phyloP scores from a whole-genome alignment of 2,797 vertebrate species.

The Melopsittacus undulatus region DNA sequence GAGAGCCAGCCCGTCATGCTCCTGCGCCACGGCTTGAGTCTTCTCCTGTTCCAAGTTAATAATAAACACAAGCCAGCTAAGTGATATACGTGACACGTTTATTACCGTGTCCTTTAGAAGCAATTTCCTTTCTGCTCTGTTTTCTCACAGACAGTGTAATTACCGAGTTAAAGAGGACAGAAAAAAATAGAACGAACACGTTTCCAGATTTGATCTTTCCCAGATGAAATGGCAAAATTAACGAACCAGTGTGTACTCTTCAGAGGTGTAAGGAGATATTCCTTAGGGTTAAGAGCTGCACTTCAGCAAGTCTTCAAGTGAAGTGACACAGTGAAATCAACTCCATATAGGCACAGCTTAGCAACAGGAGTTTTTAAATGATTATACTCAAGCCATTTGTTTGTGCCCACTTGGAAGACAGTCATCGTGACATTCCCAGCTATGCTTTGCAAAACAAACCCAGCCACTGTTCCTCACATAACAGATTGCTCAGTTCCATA shows the following conservation, averaged over 20 bases:
- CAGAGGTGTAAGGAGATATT: conserved; percentile 22
- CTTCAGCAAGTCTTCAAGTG: conserved; percentile 46
- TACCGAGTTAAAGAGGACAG: conserved; percentile 34
- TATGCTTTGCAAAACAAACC: neutral
- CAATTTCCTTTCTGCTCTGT: conserved; percentile 65
- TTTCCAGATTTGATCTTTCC: conserved; percentile 61
- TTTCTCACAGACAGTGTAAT: conserved; percentile 63
- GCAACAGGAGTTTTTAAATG: neutral
- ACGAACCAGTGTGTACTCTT: conserved; percentile 20
- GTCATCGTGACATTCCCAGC: neutral
- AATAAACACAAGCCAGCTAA: conserved; percentile 38
- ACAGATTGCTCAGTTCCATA: neutral
- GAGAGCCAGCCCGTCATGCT: neutral
- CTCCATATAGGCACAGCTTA: neutral
- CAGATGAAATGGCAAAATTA: conserved; percentile 60
- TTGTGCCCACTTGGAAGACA: neutral
- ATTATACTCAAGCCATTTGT: neutral
- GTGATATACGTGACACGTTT: conserved; percentile 52
- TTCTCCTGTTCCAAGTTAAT: conserved; percentile 29
- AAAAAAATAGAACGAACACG: neutral
- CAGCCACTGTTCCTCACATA: neutral
- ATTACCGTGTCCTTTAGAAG: conserved; percentile 56
- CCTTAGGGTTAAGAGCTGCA: conserved; percentile 42
- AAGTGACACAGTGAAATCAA: neutral
- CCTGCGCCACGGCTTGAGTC: rapidly evolving